phyloP scores from a whole-genome alignment of 2,888 invertebrate species.

The Ichneumoninae sp. region DNA sequence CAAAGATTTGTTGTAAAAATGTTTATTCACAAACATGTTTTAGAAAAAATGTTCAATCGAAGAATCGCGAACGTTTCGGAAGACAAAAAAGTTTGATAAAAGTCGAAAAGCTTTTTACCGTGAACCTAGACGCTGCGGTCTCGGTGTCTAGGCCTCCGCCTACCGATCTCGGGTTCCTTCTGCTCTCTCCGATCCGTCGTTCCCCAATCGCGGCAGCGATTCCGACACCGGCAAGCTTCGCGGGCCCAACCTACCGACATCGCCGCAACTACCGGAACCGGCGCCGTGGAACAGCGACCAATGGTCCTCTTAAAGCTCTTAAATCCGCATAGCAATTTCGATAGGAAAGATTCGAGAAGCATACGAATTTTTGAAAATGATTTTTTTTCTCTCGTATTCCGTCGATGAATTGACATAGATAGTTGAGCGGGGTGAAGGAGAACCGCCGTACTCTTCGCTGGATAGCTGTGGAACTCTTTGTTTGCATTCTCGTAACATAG shows the following conservation, averaged over 20 bases:
- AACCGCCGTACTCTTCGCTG: not conserved
- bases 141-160: not conserved
- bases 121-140: not conserved
- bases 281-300: constrained; percentile 22
- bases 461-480: not conserved
- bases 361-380: too few species aligned
- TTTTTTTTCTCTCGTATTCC: not conserved
- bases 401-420: not conserved
- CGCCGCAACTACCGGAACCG: constrained; percentile 44
- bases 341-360: not conserved
- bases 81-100: too few species aligned
- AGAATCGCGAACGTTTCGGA: too few species aligned
- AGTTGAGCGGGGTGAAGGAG: not conserved
- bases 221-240: constrained; percentile 11
- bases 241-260: constrained; percentile 25
- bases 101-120: too few species aligned
- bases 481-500: not conserved
- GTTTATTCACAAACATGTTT: too few species aligned
- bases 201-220: constrained; percentile 18
- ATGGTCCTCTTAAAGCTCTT: not conserved
- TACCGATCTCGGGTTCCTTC: constrained; percentile 15
- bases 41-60: too few species aligned
- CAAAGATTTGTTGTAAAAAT: too few species aligned
- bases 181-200: not conserved
- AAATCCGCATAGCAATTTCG: not conserved